These are phyloP conservation scores for Mastigias papua DNA, from an alignment of 30 jellyfish, hydroid and myxozoan genomes.

Conservation along the genomic window DNA sequence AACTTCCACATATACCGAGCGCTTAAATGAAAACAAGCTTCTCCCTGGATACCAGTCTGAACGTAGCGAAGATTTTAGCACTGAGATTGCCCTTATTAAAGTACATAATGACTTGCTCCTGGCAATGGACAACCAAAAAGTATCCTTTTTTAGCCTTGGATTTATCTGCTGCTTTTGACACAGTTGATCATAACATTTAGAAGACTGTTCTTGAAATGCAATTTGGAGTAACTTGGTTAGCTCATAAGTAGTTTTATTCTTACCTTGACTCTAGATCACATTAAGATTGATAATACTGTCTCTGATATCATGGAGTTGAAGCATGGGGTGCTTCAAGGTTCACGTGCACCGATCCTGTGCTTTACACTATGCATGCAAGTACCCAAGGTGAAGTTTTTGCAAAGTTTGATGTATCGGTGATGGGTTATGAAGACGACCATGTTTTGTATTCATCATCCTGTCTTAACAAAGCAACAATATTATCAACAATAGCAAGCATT, in stretches of 20 bases:
- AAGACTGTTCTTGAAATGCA: no score
- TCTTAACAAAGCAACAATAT: conserved; percentile 38
- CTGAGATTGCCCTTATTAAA: no score
- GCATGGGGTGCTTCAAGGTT: background rate
- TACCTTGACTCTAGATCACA: background rate
- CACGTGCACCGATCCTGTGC: background rate
- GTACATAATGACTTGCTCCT: no score
- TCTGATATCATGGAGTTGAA: conserved; percentile 10
- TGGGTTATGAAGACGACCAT: background rate
- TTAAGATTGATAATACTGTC: background rate
- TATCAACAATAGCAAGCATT: conserved; percentile 36
- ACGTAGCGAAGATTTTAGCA: no score
- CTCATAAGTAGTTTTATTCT: background rate
- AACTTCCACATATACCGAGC: no score
- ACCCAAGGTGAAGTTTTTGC: background rate
- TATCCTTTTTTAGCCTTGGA: no score
- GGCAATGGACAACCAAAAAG: no score
- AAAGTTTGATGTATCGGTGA: background rate
- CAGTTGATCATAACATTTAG: no score
- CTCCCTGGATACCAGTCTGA: no score
- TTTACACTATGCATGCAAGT: background rate
- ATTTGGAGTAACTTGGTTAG: background rate
- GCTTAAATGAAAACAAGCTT: no score
- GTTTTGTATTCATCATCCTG: background rate
- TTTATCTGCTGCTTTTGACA: no score